Evolutionary conservation across 1,140 invertebrate genomes (phyloP).

Genomic region (Heterodera schachtii): DNA sequence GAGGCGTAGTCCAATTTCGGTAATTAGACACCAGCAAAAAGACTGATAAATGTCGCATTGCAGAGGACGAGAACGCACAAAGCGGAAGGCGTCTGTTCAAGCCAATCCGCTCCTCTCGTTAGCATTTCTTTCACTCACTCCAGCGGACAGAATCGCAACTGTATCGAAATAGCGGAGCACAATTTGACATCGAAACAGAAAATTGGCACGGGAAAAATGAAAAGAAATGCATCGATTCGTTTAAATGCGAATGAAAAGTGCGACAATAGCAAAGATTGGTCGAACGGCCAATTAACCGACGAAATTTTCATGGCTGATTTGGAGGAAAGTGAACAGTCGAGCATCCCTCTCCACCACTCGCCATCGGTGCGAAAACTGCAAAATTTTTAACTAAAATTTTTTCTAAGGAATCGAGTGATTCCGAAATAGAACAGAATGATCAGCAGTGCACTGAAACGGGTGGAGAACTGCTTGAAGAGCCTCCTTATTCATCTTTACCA

Average conservation of each 20-base stretch:
- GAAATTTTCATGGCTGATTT: not conserved
- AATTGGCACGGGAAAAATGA: not conserved
- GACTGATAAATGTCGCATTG: not conserved
- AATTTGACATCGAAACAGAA: not conserved
- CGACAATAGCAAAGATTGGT: not conserved
- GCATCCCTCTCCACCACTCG: constrained; percentile 7
- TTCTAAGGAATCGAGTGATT: not conserved
- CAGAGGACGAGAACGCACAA: not conserved
- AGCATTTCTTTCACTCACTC: not conserved
- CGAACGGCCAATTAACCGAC: not conserved
- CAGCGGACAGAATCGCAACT: not conserved
- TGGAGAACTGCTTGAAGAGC: not conserved
- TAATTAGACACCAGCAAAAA: not conserved
- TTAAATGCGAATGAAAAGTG: not conserved
- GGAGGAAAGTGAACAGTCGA: constrained; percentile 16
- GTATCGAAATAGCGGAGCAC: not conserved
- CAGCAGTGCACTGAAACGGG: not conserved
- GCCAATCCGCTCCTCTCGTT: not conserved
- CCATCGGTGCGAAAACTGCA: not conserved
- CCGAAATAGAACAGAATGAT: not conserved
- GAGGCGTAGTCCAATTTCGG: not conserved
- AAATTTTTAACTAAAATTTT: not conserved
- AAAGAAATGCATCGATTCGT: not conserved
- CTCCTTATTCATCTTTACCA: not conserved
- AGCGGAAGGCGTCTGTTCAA: not conserved